Conservation (phyloP, 2,797 vertebrate species). For the Dromococcyx pavoninus region DNA sequence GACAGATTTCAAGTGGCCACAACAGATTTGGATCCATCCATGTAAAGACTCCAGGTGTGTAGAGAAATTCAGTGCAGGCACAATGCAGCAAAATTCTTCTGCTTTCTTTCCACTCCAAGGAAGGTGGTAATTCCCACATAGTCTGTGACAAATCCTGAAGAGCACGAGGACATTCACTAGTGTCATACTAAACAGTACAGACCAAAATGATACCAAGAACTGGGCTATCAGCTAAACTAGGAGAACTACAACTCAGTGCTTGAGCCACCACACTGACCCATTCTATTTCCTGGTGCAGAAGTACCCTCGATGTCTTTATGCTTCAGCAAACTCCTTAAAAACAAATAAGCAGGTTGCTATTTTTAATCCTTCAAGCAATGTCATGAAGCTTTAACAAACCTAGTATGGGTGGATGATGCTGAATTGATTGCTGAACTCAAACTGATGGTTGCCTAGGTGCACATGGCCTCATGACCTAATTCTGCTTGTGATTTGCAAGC, state of each 20-base stretch:
- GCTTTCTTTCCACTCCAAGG: neutral
- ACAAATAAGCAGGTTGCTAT: neutral
- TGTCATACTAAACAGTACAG: neutral
- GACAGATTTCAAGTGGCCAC: neutral
- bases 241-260: neutral
- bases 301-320: neutral
- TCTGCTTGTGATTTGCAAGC: conserved; percentile 23
- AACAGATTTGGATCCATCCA: neutral
- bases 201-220: neutral
- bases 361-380: neutral
- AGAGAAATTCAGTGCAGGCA: neutral
- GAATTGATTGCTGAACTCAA: conserved; percentile 37
- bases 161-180: neutral
- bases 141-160: neutral
- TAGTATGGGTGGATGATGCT: neutral
- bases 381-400: neutral
- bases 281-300: neutral
- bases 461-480: conserved; percentile 56
- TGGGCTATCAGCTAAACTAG: neutral
- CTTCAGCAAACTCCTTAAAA: neutral
- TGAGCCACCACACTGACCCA: neutral
- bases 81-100: neutral
- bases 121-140: neutral
- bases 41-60: neutral
- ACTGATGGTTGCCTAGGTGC: conserved; percentile 19